Evolutionary conservation across 2,797 vertebrate species (phyloP), one percentile per base, ranked within the genome.

Genomic region (Hydrolagus colliei): DNA sequence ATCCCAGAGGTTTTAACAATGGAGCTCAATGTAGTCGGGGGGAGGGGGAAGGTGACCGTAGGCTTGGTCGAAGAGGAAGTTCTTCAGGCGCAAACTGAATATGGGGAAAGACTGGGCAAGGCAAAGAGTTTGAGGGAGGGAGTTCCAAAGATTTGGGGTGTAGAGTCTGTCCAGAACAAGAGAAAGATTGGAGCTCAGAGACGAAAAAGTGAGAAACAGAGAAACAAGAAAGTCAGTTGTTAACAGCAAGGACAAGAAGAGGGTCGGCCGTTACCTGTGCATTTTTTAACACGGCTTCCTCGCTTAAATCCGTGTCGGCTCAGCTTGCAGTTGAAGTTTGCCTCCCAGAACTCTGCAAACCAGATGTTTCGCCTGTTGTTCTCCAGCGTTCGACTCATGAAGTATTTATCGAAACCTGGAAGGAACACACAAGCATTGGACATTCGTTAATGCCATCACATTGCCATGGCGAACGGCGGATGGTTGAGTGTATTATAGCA

Each of bases 281-380:
- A 98, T 89, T 98, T 98, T 90, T 97, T 98, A 92, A 96, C 91
- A 88, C 95, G 95, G 22, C 96, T 97, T 86, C 97, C 97, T 91
- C 96, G 97, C 91, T 95, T 97, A 89, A 96, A 92, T 0, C 96
- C 96, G 0, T 97, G 97, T 1, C 97, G 94, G 89, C 97, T 98
- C 86, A 98, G 93, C 91, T 97, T 98, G 93, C 97, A 98, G 63
- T 97, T 96, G 92, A 98, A 98, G 88, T 98, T 98, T 63, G 98
- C 97, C 89, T 98, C 97, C 97, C 97, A 98, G 87, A 97, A 98
- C 90, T 98, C 97, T 0, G 97, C 97, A 76, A 98, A 98, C 97
- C 97, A 98, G 87, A 98, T 97, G 89, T 98, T 98, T 35, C 97
- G 92, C 86, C 97, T 94, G 93, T 98, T 98, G 92, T 98, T 98